These are phyloP conservation scores for Seriola dumerili DNA, from an alignment of 2,113 vertebrate genomes.

Conservation along the genomic window DNA sequence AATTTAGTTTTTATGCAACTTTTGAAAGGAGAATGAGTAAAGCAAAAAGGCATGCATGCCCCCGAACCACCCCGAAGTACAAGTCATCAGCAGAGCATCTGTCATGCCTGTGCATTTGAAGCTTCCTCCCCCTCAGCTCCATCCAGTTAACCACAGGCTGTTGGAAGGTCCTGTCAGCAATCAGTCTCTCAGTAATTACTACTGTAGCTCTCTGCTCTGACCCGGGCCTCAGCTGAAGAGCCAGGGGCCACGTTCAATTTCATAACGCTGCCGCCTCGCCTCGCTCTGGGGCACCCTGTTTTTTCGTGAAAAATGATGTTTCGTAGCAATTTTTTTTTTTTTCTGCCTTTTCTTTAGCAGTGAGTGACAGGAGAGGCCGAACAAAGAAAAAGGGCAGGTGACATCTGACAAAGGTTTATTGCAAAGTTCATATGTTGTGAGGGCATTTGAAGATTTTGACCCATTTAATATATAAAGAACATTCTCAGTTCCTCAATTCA, in stretches of 20 bases:
- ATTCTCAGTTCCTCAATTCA: no score
- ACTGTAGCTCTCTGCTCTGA: conserved; percentile 69
- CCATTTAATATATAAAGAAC: background rate
- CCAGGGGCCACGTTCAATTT: conserved; percentile 72
- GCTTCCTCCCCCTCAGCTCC: conserved; percentile 72
- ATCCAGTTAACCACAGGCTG: conserved; percentile 75
- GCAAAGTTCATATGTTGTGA: conserved; percentile 4
- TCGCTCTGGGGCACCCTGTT: conserved; percentile 38
- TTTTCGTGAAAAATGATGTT: conserved; percentile 44
- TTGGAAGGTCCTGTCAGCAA: conserved; percentile 78
- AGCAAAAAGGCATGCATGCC: conserved; percentile 52
- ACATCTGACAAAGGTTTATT: conserved; percentile 37
- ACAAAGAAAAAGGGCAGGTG: conserved; percentile 29
- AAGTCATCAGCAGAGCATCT: conserved; percentile 70
- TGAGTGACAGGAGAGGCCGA: conserved; percentile 48
- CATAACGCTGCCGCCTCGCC: conserved; percentile 50
- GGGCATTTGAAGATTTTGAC: conserved; percentile 18
- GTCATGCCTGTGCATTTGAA: conserved; percentile 65
- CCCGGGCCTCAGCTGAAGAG: conserved; percentile 53
- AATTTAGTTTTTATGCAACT: conserved; percentile 20
- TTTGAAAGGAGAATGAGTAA: conserved; percentile 44
- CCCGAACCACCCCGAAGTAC: conserved; percentile 57
- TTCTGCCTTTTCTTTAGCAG: background rate
- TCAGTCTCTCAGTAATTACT: conserved; percentile 76
- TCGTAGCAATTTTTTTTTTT: conserved; percentile 2